Conservation (phyloP, 2,797 vertebrate genomes). For the Coccyzus lansbergi region DNA sequence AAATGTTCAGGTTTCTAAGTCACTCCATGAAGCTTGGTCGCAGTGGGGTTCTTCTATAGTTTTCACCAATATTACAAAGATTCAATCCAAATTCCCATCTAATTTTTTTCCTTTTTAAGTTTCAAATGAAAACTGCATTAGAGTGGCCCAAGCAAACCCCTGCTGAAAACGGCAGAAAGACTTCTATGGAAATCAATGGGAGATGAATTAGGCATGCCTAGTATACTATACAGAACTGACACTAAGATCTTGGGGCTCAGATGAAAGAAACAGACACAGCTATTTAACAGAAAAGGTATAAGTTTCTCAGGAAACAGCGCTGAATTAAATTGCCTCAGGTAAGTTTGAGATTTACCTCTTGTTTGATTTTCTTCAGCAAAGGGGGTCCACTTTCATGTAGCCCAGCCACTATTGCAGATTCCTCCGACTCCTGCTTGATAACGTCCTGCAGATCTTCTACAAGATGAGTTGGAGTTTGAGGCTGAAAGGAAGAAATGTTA, state of each 20-base stretch:
- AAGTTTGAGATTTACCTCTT: conserved; percentile 86
- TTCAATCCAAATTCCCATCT: conserved; percentile 47
- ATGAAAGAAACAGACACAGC: conserved; percentile 55
- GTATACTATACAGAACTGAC: conserved; percentile 47
- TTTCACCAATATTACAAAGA: conserved; percentile 63
- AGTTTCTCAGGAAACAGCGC: conserved; percentile 54
- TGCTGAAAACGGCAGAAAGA: conserved; percentile 65
- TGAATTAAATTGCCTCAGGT: conserved; percentile 61
- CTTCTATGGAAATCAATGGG: conserved; percentile 69
- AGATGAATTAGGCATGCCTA: conserved; percentile 61
- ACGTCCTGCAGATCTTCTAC: conserved; percentile 88
- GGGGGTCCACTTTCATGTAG: conserved; percentile 85
- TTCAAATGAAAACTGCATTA: conserved; percentile 61
- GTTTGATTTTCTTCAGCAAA: conserved; percentile 96
- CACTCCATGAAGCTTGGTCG: conserved; percentile 59
- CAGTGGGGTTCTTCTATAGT: conserved; percentile 56
- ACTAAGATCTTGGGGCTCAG: conserved; percentile 57
- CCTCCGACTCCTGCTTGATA: conserved; percentile 96
- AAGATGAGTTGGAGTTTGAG: conserved; percentile 85
- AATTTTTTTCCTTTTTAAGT: conserved; percentile 59
- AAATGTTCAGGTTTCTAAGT: conserved; percentile 60
- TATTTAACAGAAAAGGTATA: conserved; percentile 53
- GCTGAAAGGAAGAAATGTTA: conserved; percentile 73
- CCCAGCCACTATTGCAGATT: conserved; percentile 85
- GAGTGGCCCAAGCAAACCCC: conserved; percentile 58